phyloP scores from a whole-genome alignment of 2,113 vertebrate species.

The Ameiurus melas region DNA sequence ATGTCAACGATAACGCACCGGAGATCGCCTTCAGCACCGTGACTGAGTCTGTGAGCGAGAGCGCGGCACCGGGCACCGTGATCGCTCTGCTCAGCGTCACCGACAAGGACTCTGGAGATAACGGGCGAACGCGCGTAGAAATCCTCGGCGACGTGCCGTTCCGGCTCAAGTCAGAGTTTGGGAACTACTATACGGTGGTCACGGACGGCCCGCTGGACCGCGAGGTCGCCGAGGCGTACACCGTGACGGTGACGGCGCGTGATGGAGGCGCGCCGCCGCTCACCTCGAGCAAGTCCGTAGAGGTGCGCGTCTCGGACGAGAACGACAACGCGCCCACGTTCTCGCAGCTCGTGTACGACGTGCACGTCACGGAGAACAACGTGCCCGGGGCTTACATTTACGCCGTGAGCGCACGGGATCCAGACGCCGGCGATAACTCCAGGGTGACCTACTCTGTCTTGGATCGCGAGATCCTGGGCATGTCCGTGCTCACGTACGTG shows the following conservation, averaged over 20 bases:
- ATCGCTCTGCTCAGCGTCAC: conserved; percentile 94
- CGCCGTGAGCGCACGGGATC: conserved; percentile 90
- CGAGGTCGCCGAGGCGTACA: conserved; percentile 88
- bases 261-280: conserved; percentile 86
- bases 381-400: conserved; percentile 96
- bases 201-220: conserved; percentile 90
- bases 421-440: conserved; percentile 88
- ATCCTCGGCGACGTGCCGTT: conserved; percentile 92
- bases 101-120: conserved; percentile 90
- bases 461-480: conserved; percentile 94
- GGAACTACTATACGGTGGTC: conserved; percentile 93
- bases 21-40: conserved; percentile 98
- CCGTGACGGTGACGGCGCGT: conserved; percentile 88
- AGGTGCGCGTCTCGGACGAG: conserved; percentile 91
- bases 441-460: conserved; percentile 89
- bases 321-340: conserved; percentile 96
- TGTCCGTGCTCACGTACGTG: conserved; percentile 97
- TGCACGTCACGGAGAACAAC: conserved; percentile 96
- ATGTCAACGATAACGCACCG: conserved; percentile 93
- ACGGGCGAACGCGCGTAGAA: conserved; percentile 91
- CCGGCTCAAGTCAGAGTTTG: conserved; percentile 90
- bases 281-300: conserved; percentile 88
- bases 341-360: conserved; percentile 88
- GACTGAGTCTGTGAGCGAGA: conserved; percentile 92
- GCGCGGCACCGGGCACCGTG: conserved; percentile 88